A percentile compares a stretch with the other conserved stretches of the same genome.
These are phyloP conservation scores for Cacatua alba DNA, from an alignment of 2,113 vertebrate genomes.

Conservation along the genomic window DNA sequence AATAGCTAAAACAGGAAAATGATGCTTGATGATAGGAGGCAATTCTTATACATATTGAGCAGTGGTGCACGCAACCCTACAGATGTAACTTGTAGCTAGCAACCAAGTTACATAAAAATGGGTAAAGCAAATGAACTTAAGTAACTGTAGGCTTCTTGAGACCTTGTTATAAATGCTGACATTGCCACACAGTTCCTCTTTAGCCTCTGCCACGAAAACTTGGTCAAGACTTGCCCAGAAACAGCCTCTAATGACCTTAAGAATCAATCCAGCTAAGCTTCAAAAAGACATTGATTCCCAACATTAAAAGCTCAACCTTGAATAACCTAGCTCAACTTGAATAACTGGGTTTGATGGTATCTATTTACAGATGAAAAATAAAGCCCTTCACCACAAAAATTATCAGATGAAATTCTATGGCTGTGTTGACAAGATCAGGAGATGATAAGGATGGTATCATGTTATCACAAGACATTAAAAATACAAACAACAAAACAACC, in stretches of 20 bases:
- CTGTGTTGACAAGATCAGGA: background rate
- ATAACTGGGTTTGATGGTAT: background rate
- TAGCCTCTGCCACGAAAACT: background rate
- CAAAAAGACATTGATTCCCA: background rate
- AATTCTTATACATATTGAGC: background rate
- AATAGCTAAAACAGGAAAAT: conserved; percentile 10
- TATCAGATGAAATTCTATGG: background rate
- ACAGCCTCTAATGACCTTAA: background rate
- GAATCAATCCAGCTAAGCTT: background rate
- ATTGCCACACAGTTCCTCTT: background rate
- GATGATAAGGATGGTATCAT: background rate
- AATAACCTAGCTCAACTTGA: background rate
- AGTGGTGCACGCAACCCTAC: background rate
- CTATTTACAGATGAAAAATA: background rate
- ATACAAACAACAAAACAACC: background rate
- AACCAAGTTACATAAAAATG: background rate
- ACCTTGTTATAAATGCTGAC: background rate
- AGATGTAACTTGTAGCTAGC: background rate
- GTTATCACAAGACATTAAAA: background rate
- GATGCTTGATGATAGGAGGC: background rate
- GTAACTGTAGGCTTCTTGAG: background rate
- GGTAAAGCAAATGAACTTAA: background rate
- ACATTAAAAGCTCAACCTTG: background rate
- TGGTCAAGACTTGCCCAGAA: background rate
- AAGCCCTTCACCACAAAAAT: background rate